Base-by-base conservation (phyloP, 2,113 vertebrate species). In the Rutilus rutilus region DNA sequence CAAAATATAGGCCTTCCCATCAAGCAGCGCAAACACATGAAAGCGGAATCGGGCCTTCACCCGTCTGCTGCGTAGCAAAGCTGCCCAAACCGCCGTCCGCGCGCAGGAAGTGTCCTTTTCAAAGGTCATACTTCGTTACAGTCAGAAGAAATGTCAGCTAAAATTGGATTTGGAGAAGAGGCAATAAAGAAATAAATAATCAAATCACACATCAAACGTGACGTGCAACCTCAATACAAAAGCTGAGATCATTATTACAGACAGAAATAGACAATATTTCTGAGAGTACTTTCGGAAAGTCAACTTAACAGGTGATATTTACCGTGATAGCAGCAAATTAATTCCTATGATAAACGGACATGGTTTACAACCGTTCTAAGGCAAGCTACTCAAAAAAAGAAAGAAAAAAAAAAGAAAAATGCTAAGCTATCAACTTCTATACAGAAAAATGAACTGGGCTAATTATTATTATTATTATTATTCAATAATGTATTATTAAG, bases 101-200 rank as follows among this genome's bases (percentile, higher is more conserved):
- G 17, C 69, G 21, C 87, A 86, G 80, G 86, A 89, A 89, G 78
- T 86, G 92, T 95, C 95, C 94, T 94, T 94, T 94, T 89, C 92
- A 96, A 96, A 96, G 96, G 95, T 95, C 93, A 95, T 88, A 91
- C 92, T 93, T 95, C 92, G 93, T 94, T 95, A 94, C 94, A 95
- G 93, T 94, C 92, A 93, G 92, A 92, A 95, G 93, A 95, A 96
- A 96, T 95, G 95, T 96, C 95, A 91, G 92, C 94, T 94, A 96
- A 97, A 96, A 96, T 93, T 95, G 94, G 77, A 87, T 84, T 86
- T 69, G 78, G 69, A 69, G 71, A 75, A 64, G 80, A 85, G 71
- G 69, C 78, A 82, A 82, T 82, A 78, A 85, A 85, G 74, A 85
- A 82, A 85, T 65, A 87, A 85, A 82, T 85, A 86, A 85, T 85